Base-by-base conservation (phyloP, 2,888 invertebrate species). In the Drosophila merina region DNA sequence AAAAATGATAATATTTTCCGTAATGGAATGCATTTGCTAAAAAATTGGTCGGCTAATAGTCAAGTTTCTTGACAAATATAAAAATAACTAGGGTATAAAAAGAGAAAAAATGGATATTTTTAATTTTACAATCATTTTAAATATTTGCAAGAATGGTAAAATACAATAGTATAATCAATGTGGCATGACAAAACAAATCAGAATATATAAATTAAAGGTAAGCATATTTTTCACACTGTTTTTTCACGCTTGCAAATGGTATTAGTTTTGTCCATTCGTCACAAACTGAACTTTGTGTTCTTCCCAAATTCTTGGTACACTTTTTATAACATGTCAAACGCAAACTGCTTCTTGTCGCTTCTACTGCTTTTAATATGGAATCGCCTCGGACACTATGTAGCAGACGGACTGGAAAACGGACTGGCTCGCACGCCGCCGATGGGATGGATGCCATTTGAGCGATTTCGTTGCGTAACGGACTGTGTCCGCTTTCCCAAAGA, bases 391-490 rank as follows among this genome's bases (percentile, higher is more conserved):
- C n/a, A 38, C 20, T 8, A n/a, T 36, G 26, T 36, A 6, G 63
- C 59, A 4, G 25, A 30, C 3, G 77, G 88, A 30, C 86, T 94
- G 52, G 93, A 94, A 52, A 94, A 94, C 92, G 94, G 94, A 0
- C 86, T 94, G 51, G 94, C 94, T 0, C 81, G 91, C 52, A 94
- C 93, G 3, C 95, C 95, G 1, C 95, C 95, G 0, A 94, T 95
- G 94, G 95, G 95, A 4, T 95, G 94, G 94, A 92, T 95, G 92
- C 92, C 93, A 26, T 95, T 94, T 94, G 93, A 94, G 87, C 89
- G 94, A 73, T 95, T 93, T 84, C 91, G 94, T 14, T 95, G 95
- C 81, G 92, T 94, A 44, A 93, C 92, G 0, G 93, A 95, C 87
- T 95, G 95, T 84, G 89, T 90, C 8, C 91, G 91, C 33, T 94